These are phyloP conservation scores for Vulpes lagopus DNA, from an alignment of 2,113 vertebrate species.

Conservation along the genomic window DNA sequence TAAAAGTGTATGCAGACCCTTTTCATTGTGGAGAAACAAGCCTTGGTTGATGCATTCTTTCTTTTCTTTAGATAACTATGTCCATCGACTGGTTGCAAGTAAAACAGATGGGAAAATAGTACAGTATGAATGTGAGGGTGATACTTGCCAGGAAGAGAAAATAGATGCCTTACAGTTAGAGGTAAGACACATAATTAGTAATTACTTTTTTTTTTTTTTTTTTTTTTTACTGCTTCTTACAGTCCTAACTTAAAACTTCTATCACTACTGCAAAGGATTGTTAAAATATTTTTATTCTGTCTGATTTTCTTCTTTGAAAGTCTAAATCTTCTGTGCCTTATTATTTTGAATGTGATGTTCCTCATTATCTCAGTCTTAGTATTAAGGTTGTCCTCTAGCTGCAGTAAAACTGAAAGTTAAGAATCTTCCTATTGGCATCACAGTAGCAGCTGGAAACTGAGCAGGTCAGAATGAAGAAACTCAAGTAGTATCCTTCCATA, in stretches of 20 bases:
- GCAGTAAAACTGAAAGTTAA: not conserved
- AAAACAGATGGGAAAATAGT: conserved; percentile 99
- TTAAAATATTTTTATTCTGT: conserved; percentile 60
- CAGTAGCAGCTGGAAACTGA: not conserved
- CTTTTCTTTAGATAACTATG: conserved; percentile 94
- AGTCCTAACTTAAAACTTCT: not conserved
- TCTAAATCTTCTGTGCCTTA: conserved; percentile 40
- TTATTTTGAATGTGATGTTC: conserved; percentile 66
- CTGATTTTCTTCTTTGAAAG: conserved; percentile 58
- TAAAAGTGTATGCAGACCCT: conserved; percentile 1
- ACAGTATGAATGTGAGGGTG: conserved; percentile 99
- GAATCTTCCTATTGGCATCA: not conserved
- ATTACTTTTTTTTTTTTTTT: not conserved
- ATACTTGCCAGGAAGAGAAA: conserved; percentile 98
- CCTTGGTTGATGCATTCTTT: conserved; percentile 45
- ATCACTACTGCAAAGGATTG: not conserved
- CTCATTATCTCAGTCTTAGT: conserved; percentile 32
- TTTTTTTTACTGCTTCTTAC: not conserved
- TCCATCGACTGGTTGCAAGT: conserved; percentile 97
- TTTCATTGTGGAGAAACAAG: conserved; percentile 58
- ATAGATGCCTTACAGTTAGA: conserved; percentile 97
- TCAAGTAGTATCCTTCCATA: not conserved
- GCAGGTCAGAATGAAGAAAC: not conserved
- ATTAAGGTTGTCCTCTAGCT: conserved; percentile 41
- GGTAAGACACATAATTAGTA: conserved; percentile 85